phyloP scores from a whole-genome alignment of 2,888 invertebrate species.

The Euclidia mi region DNA sequence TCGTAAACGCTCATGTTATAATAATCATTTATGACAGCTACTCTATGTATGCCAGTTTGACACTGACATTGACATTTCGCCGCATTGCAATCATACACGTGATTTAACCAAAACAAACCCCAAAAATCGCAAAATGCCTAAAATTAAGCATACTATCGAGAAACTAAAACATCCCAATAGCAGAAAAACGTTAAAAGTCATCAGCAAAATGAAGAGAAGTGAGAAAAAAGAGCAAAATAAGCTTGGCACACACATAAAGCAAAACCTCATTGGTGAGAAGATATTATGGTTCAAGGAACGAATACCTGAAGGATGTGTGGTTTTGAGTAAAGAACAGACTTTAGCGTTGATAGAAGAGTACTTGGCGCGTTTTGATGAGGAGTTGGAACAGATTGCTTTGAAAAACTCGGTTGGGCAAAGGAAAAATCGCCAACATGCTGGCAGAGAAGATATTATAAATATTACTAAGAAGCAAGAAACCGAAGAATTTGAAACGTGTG shows the following conservation, averaged over 20 bases:
- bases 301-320: conserved; percentile 87
- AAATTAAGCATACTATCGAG: conserved; percentile 76
- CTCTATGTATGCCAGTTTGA: no score
- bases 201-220: conserved; percentile 92
- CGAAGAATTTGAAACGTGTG: conserved; percentile 94
- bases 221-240: conserved; percentile 91
- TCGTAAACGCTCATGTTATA: no score
- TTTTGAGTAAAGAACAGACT: conserved; percentile 91
- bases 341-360: conserved; percentile 90
- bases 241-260: conserved; percentile 92
- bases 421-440: conserved; percentile 94
- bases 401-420: conserved; percentile 94
- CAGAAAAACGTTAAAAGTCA: conserved; percentile 93
- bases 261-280: conserved; percentile 94
- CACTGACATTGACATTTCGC: no score
- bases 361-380: conserved; percentile 92
- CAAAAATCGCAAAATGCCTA: conserved; percentile 78
- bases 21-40: no score
- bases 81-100: conserved; percentile 10
- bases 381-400: conserved; percentile 93
- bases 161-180: conserved; percentile 96
- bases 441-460: conserved; percentile 94
- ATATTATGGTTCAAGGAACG: conserved; percentile 94
- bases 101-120: conserved; percentile 4
- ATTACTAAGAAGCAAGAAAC: conserved; percentile 93